Evolutionary conservation across 2,888 invertebrate genomes (phyloP), one percentile per base, ranked within the genome.

Genomic region (Branchipolynoe longqiensis): DNA sequence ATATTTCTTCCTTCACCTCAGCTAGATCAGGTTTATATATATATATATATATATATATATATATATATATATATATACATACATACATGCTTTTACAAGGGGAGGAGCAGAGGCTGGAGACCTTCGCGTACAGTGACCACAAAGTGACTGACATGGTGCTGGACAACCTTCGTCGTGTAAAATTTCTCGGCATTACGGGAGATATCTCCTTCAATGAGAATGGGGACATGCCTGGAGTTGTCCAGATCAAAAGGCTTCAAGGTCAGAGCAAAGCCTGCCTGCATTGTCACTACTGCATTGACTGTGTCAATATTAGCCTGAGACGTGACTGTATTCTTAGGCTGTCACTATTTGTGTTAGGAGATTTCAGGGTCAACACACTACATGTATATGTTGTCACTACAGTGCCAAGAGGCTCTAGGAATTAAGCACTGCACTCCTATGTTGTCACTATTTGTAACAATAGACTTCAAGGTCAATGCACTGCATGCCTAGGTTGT

Each of bases 221-320:
- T 25, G 59, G 59, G 22, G 84, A 84, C 48, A 38, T n/a, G 6
- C 36, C 59, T n/a, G 59, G 58, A 1, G 33, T 69, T 2, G 69
- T 84, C 64, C 64, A 84, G 69, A 33, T 73, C n/a, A 18, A 40
- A 28, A 33, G 73, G n/a, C 41, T 73, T n/a, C 73, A 41, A 59
- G 54, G 25, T 85, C n/a, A 73, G 62, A 31, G 14, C 1, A 62
- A 31, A 64, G 40, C n/a, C n/a, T n/a, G n/a, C n/a, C n/a, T n/a
- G n/a, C n/a, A n/a, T n/a, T n/a, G n/a, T n/a, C n/a, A n/a, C n/a
- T n/a, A n/a, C n/a, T n/a, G n/a, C n/a, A n/a, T n/a, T n/a, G n/a
- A n/a, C n/a, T n/a, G n/a, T n/a, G n/a, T n/a, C n/a, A n/a, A n/a
- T n/a, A n/a, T n/a, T n/a, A n/a, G n/a, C n/a, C n/a, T n/a, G n/a